These are phyloP conservation scores for Decapterus maruadsi DNA, from an alignment of 2,797 vertebrate species.

Conservation along the genomic window DNA sequence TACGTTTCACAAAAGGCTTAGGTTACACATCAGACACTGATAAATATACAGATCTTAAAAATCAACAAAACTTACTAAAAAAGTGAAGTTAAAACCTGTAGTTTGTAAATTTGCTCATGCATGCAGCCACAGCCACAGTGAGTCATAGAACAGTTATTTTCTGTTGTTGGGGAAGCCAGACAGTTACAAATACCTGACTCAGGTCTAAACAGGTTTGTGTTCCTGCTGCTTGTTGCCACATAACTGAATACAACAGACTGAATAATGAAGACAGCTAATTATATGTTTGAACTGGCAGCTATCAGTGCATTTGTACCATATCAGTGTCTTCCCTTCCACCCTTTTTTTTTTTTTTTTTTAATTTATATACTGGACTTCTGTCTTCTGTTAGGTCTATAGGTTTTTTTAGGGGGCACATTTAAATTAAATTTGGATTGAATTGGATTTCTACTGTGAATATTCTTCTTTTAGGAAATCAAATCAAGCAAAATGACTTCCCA, in stretches of 20 bases:
- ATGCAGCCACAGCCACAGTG: too few species aligned
- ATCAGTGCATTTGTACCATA: background rate
- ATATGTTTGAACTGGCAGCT: slow-evolving; percentile 22
- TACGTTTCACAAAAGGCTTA: too few species aligned
- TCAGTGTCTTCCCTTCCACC: background rate
- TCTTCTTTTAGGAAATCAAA: background rate
- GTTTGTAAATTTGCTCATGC: too few species aligned
- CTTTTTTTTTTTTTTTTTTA: background rate
- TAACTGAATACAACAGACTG: background rate
- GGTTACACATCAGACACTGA: too few species aligned
- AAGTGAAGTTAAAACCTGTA: too few species aligned
- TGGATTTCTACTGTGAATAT: too few species aligned
- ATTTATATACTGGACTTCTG: background rate
- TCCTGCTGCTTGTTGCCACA: slow-evolving; percentile 1
- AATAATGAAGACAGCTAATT: slow-evolving; percentile 18
- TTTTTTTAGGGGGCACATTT: too few species aligned
- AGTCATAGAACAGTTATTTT: background rate
- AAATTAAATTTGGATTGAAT: background rate
- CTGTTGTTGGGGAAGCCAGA: too few species aligned
- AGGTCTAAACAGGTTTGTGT: slow-evolving; percentile 15
- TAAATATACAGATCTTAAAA: too few species aligned
- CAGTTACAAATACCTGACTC: background rate
- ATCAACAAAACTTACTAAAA: too few species aligned
- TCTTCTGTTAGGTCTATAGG: fast-evolving
- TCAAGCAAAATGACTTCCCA: background rate